Conservation (phyloP, 2,888 invertebrate genomes). For the Pseudolycoriella hygida region DNA sequence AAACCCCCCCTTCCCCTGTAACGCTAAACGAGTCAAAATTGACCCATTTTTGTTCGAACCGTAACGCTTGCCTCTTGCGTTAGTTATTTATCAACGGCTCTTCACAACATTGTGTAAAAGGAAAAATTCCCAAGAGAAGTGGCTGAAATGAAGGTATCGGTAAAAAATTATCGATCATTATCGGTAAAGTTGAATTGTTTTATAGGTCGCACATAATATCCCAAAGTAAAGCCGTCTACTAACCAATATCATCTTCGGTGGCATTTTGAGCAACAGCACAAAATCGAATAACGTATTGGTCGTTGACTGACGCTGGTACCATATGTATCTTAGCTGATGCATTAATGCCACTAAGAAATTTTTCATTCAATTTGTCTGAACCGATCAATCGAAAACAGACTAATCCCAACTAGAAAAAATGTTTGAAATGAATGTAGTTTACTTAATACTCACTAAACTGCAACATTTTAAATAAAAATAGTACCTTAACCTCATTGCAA, state of each 20-base stretch:
- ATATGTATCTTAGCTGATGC: conserved; percentile 92
- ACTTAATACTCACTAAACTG: background rate
- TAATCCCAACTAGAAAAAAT: conserved; percentile 50
- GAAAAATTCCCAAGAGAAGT: no score
- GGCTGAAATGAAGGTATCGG: no score
- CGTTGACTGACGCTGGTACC: conserved; percentile 85
- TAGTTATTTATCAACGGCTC: no score
- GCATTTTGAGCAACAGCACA: conserved; percentile 87
- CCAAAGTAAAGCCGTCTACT: conserved; percentile 13
- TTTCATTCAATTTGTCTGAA: conserved; percentile 68
- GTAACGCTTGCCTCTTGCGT: no score
- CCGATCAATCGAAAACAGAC: conserved; percentile 83
- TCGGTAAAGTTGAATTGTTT: no score
- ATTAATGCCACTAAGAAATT: conserved; percentile 78
- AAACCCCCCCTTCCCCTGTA: no score
- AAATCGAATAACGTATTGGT: conserved; percentile 82
- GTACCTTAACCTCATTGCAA: conserved; percentile 76
- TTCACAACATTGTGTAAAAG: no score
- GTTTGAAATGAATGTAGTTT: background rate
- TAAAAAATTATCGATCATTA: no score
- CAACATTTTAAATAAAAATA: background rate
- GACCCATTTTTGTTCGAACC: no score
- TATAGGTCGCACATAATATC: no score
- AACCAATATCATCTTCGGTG: conserved; percentile 63
- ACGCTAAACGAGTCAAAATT: no score